Evolutionary conservation across 2,113 vertebrate species (phyloP), one percentile per base, ranked within the genome.

Genomic region (Pseudorhombus dupliciocellatus): DNA sequence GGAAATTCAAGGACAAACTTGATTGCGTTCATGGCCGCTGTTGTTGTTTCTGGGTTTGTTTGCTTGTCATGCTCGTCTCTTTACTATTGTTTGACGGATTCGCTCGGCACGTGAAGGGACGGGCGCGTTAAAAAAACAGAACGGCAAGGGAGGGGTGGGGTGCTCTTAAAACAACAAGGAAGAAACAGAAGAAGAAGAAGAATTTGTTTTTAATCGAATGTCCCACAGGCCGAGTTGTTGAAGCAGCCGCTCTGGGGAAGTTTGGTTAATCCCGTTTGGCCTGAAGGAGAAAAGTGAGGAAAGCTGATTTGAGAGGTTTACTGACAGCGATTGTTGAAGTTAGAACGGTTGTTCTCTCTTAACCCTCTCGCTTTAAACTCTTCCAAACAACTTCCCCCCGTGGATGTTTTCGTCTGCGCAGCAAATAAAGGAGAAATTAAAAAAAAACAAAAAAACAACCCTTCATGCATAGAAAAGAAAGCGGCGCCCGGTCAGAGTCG

Each of bases 1-100:
- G 89, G 78, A 88, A 86, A 90, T 84, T 90, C 89, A 92, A 91
- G 92, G 89, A 91, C 88, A 42, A 91, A 84, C 85, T 88, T 77
- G 87, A 89, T 75, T 81, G 83, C 51, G 77, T 62, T 79, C 12
- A 60, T 37, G 63, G 77, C 42, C 61, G 75, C 78, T 63, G 84
- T 76, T 77, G 79, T 87, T 77, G 80, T 86, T 88, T 73, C 56
- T 55, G 53, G 71, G 79, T 85, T 87, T 92, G 88, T 88, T 90
- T 89, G 81, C 77, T 79, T 82, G 81, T 84, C 71, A 81, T 62
- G 70, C 73, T 83, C 0, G 55, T 83, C 77, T 79, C 71, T 77
- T 48, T 61, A 21, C 69, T 62, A 67, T 87, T 80, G 83, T 88
- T 73, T 87, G 79, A 82, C 85, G 67, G 86, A 80, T 77, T 66